These are phyloP conservation scores for Myotis planiceps DNA, from an alignment of 2,797 vertebrate genomes.

Conservation along the genomic window DNA sequence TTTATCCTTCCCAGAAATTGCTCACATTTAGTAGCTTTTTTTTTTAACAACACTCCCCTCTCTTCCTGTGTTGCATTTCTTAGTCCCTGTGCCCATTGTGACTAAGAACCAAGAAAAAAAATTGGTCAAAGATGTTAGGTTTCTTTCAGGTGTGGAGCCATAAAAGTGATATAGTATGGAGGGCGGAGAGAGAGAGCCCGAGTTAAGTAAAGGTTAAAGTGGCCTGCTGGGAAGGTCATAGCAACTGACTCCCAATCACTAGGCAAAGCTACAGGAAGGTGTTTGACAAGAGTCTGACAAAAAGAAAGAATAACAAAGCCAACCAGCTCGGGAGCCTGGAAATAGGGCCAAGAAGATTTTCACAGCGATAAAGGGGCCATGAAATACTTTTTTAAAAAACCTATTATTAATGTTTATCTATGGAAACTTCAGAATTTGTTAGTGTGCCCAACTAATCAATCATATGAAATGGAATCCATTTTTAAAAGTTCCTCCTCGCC, in stretches of 20 bases:
- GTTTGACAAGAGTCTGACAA: slow-evolving; percentile 28
- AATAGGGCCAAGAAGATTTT: slow-evolving; percentile 28
- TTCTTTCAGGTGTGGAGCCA: slow-evolving; percentile 21
- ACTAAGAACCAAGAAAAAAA: slow-evolving; percentile 46
- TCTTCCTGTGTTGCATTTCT: slow-evolving; percentile 13
- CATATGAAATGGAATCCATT: neutral
- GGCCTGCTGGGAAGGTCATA: slow-evolving; percentile 38
- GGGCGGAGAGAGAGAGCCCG: slow-evolving; percentile 55
- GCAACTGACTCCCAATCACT: slow-evolving; percentile 51
- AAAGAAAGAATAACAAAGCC: neutral
- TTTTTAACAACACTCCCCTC: neutral
- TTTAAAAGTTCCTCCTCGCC: neutral
- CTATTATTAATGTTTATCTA: neutral
- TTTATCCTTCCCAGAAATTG: slow-evolving; percentile 68
- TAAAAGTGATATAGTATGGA: slow-evolving; percentile 60
- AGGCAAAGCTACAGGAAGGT: slow-evolving; percentile 47
- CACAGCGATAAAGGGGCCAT: neutral
- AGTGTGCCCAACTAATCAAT: neutral
- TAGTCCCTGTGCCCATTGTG: neutral
- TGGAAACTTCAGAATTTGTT: slow-evolving; percentile 38
- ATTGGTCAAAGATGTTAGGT: neutral
- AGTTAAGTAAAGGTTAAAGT: slow-evolving; percentile 68
- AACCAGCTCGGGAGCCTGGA: neutral
- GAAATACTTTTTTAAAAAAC: neutral
- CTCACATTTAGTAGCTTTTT: neutral